Base-by-base conservation (phyloP, 2,888 invertebrate genomes). In the Hypolimnas misippus region DNA sequence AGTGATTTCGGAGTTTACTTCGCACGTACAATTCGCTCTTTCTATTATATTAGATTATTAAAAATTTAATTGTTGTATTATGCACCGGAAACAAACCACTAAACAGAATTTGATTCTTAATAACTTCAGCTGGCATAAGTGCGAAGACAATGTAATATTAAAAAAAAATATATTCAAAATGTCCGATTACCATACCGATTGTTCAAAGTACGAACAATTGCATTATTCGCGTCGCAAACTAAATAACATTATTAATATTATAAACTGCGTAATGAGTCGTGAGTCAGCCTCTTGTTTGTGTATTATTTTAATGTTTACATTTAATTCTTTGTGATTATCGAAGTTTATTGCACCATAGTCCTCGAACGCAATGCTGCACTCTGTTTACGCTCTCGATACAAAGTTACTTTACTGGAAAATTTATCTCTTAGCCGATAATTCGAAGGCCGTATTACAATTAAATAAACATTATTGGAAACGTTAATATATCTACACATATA, bases 291-390 rank as follows among this genome's bases (percentile, higher is more conserved):
- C 54, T 62, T 65, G 38, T 53, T 56, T 56, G 54, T 57, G 3
- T 62, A 62, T 60, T 12, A 59, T 51, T 66, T 52, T 21, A 61
- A 50, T 61, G 60, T 65, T 62, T 57, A 62, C 44, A 55, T 61
- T 25, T 64, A 57, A 52, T 53, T 61, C 56, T 57, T 57, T 57
- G 44, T 46, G 46, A 44, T 8, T 66, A 61, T 66, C 66, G 64
- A 21, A 64, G 66, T 64, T 66, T 64, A 66, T 64, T 64, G 64
- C 64, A 55, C 66, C 38, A 53, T 57, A 53, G 42, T 61, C 63
- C 66, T 66, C 55, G 58, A 55, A 49, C 57, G 21, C 56, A 54
- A 57, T 35, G 17, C 42, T 42, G 10, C 42, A 42, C 42, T 6
- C 16, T 42, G 56, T 65, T 62, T 61, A 51, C 57, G 46, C 57